phyloP scores from a whole-genome alignment of 30 jellyfish, hydroid and myxozoan genomes.

The Aurelia sp. region DNA sequence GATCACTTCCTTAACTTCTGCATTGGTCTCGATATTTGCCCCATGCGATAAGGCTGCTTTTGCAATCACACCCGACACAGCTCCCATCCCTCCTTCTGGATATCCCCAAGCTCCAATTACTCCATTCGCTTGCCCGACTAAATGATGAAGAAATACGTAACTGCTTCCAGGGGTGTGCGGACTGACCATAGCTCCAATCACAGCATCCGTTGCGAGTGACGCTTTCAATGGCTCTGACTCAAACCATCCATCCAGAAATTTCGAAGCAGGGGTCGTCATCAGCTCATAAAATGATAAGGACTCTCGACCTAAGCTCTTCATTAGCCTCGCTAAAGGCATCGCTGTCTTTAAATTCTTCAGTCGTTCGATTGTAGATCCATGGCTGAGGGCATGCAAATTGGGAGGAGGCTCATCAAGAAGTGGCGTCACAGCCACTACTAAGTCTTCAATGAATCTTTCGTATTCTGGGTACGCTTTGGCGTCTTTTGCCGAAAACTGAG shows the following conservation, averaged over 20 bases:
- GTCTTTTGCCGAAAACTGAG: slow-evolving; percentile 52
- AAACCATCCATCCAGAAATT: slow-evolving; percentile 62
- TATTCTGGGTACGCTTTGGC: slow-evolving; percentile 56
- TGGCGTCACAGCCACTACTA: slow-evolving; percentile 49
- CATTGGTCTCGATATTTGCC: slow-evolving; percentile 44
- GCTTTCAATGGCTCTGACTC: slow-evolving; percentile 62
- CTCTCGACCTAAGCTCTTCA: slow-evolving; percentile 45
- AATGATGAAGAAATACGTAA: slow-evolving; percentile 57
- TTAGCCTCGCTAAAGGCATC: slow-evolving; percentile 22
- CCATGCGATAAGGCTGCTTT: slow-evolving; percentile 47
- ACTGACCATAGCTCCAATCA: slow-evolving; percentile 59
- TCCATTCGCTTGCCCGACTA: slow-evolving; percentile 63
- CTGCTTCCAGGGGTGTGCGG: slow-evolving; percentile 76
- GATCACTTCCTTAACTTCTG: slow-evolving; percentile 43
- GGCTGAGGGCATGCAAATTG: slow-evolving; percentile 29
- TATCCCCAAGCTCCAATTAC: slow-evolving; percentile 70
- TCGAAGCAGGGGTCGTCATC: slow-evolving; percentile 62
- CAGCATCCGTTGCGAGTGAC: slow-evolving; percentile 54
- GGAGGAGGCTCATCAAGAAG: slow-evolving; percentile 73
- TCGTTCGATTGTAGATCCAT: slow-evolving; percentile 15
- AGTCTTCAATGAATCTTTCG: slow-evolving; percentile 40
- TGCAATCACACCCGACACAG: slow-evolving; percentile 57
- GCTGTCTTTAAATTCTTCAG: slow-evolving; percentile 13
- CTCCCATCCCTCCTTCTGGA: slow-evolving; percentile 80
- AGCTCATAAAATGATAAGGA: slow-evolving; percentile 50